phyloP scores from a whole-genome alignment of 2,888 invertebrate genomes.

The Melanostoma scalare region DNA sequence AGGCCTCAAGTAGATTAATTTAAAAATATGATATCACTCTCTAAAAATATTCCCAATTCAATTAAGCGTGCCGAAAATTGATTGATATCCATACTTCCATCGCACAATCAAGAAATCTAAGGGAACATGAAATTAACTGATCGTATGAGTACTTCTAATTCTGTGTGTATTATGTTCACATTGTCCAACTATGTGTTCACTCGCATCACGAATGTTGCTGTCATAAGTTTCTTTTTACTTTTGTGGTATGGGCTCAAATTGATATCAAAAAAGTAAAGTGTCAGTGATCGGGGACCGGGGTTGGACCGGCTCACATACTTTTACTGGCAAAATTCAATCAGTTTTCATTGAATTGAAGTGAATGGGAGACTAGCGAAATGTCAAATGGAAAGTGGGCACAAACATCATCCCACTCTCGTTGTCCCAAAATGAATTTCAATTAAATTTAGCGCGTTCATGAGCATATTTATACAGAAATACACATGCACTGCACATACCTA shows the following conservation, averaged over 20 bases:
- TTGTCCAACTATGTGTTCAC: constrained; percentile 9
- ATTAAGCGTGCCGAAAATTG: constrained; percentile 58
- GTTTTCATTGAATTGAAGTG: constrained; percentile 51
- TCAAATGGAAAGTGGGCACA: constrained; percentile 43
- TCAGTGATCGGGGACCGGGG: constrained; percentile 23
- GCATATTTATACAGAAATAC: background rate
- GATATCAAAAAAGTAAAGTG: constrained; percentile 52
- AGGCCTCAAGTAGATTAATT: constrained; percentile 32
- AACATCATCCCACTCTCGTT: constrained; percentile 34
- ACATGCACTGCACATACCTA: background rate
- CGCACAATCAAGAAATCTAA: constrained; percentile 30
- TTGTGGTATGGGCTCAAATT: constrained; percentile 20
- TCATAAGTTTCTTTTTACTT: constrained; percentile 15
- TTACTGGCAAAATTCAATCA: constrained; percentile 53
- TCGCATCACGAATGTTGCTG: constrained; percentile 1
- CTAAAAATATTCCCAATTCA: constrained; percentile 67
- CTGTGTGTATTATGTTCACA: no score
- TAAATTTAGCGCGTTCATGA: constrained; percentile 40
- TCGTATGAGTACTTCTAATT: constrained; percentile 19
- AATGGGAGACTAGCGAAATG: constrained; percentile 21
- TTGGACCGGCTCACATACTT: constrained; percentile 17
- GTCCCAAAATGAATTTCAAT: constrained; percentile 57
- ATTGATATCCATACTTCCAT: constrained; percentile 52
- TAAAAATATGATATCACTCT: constrained; percentile 52
- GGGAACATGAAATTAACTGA: constrained; percentile 35